A percentile compares a stretch with the other conserved stretches of the same genome.
Conservation (phyloP, 2,797 vertebrate species). For the Ctenopoma kingsleyae region DNA sequence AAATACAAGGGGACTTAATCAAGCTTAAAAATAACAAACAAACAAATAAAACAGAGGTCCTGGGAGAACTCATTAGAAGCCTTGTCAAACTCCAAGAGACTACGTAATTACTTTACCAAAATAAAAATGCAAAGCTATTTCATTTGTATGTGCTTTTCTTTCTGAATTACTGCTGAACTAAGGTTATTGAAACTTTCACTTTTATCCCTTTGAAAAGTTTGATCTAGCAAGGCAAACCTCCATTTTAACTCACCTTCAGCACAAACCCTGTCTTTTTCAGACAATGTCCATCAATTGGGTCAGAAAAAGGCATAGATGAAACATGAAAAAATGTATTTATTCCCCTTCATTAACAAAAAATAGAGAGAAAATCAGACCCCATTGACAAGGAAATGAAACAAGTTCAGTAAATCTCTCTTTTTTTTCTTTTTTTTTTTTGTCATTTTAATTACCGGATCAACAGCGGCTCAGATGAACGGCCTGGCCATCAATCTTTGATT, state of each 20-base stretch:
- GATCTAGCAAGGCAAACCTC: constrained; percentile 73
- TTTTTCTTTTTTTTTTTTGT: constrained; percentile 74
- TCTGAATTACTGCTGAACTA: constrained; percentile 85
- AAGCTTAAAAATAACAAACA: constrained; percentile 90
- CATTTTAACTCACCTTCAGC: background rate
- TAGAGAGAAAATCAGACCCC: constrained; percentile 58
- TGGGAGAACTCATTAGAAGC: constrained; percentile 89
- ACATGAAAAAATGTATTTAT: constrained; percentile 44
- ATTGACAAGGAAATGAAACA: constrained; percentile 81
- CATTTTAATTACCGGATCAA: constrained; percentile 89
- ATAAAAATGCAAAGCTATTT: constrained; percentile 89
- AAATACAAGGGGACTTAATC: constrained; percentile 90
- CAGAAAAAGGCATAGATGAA: constrained; percentile 24
- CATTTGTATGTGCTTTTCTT: constrained; percentile 82
- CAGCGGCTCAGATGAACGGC: constrained; percentile 82
- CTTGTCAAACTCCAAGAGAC: constrained; percentile 90
- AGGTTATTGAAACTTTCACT: constrained; percentile 87
- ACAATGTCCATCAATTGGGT: constrained; percentile 61
- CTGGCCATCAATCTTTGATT: constrained; percentile 88
- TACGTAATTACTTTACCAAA: constrained; percentile 88
- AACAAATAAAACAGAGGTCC: constrained; percentile 88
- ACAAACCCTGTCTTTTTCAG: constrained; percentile 53
- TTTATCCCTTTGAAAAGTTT: constrained; percentile 81
- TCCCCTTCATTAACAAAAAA: constrained; percentile 72
- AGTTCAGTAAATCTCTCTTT: constrained; percentile 84